A percentile compares a stretch with the other conserved stretches of the same genome.
These are phyloP conservation scores for Stenichneumon culpator DNA, from an alignment of 2,888 invertebrate genomes.

Conservation along the genomic window DNA sequence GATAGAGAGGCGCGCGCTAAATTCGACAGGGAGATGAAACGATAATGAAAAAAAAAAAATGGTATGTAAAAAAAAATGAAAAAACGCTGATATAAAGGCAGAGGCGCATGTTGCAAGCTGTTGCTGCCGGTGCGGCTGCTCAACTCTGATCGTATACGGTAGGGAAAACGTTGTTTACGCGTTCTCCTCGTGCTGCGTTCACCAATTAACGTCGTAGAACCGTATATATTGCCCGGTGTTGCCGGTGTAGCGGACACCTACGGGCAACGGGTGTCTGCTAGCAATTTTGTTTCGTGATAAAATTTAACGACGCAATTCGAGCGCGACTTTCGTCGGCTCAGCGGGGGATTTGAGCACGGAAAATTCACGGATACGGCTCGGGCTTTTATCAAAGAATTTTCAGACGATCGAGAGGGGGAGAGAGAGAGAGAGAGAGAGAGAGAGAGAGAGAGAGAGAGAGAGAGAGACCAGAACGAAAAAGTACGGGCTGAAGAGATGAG, in stretches of 20 bases:
- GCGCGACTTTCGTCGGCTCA: slow-evolving; percentile 22
- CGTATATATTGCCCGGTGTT: slow-evolving; percentile 21
- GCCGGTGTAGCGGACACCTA: slow-evolving; percentile 1
- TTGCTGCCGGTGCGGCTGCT: slow-evolving; percentile 62
- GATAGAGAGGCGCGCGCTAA: slow-evolving; percentile 30
- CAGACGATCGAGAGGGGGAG: not conserved
- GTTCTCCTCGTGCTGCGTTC: slow-evolving; percentile 56
- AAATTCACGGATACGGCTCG: not conserved
- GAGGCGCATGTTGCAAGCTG: slow-evolving; percentile 63
- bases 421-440: too few species aligned
- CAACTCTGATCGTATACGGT: slow-evolving; percentile 41
- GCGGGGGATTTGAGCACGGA: not conserved
- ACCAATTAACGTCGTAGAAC: slow-evolving; percentile 65
- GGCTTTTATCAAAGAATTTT: slow-evolving; percentile 5
- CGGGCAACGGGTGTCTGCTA: not conserved
- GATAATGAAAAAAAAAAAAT: too few species aligned
- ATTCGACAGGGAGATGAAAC: slow-evolving; percentile 61
- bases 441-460: too few species aligned
- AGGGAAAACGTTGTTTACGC: slow-evolving; percentile 61
- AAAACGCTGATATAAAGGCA: slow-evolving; percentile 59
- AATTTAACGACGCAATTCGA: slow-evolving; percentile 41
- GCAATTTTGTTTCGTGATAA: slow-evolving; percentile 56
- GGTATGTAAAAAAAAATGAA: slow-evolving; percentile 3
- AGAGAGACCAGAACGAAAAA: not conserved
- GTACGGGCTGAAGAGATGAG: not conserved